Conservation (phyloP, 2,888 invertebrate genomes). For the Eulithis prunata region DNA sequence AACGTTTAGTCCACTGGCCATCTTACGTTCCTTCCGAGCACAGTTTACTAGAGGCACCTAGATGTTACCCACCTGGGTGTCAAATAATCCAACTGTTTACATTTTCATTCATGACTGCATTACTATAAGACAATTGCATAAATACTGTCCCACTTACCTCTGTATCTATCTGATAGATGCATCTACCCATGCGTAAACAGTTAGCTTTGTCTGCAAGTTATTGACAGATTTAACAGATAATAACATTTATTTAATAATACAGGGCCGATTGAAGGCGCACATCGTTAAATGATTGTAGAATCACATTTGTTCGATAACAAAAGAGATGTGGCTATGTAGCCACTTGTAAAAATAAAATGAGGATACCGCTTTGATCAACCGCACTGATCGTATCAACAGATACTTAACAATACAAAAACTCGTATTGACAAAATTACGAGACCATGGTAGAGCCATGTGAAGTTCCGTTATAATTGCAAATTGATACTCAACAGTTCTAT, state of each 20-base stretch:
- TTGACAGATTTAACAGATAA: slow-evolving; percentile 49
- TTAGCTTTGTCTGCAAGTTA: slow-evolving; percentile 36
- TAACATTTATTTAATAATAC: slow-evolving; percentile 43
- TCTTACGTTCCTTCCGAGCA: too few species aligned
- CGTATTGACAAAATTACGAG: slow-evolving; percentile 23
- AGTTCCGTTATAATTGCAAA: slow-evolving; percentile 18
- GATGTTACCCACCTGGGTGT: background rate
- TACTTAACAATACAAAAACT: slow-evolving; percentile 41
- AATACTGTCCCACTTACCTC: slow-evolving; percentile 19
- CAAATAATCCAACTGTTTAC: background rate
- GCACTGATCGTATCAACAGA: slow-evolving; percentile 50
- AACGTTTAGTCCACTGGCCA: too few species aligned
- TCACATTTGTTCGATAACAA: slow-evolving; percentile 39
- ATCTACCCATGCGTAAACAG: slow-evolving; percentile 17
- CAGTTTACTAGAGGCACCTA: too few species aligned
- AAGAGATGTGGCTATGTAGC: slow-evolving; percentile 42
- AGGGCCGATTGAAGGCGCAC: slow-evolving; percentile 55
- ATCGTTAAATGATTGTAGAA: slow-evolving; percentile 62
- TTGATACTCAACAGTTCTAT: background rate
- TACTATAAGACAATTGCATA: slow-evolving; percentile 13
- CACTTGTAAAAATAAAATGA: slow-evolving; percentile 46
- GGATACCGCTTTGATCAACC: slow-evolving; percentile 44
- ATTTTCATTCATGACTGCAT: background rate
- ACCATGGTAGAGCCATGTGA: slow-evolving; percentile 15
- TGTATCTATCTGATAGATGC: slow-evolving; percentile 15